phyloP scores from a whole-genome alignment of 2,888 invertebrate species.

The Stegana nigrithorax region DNA sequence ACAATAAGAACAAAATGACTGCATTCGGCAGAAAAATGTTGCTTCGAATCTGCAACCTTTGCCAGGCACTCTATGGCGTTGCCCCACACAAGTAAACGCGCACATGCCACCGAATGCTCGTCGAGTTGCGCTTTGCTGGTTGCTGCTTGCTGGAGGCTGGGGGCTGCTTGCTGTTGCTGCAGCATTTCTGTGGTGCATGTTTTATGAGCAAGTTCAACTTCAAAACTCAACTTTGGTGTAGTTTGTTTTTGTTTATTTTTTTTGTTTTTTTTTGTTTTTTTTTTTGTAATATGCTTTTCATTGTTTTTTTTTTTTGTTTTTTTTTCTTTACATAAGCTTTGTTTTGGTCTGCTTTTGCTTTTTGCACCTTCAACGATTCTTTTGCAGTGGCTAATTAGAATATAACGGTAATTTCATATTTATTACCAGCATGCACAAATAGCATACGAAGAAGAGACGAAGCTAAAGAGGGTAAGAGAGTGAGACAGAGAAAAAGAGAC shows the following conservation, averaged over 20 bases:
- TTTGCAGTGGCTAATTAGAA: conserved; percentile 4
- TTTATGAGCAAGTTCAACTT: conserved; percentile 2
- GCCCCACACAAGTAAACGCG: background rate
- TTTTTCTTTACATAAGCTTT: too few species aligned
- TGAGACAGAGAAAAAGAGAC: background rate
- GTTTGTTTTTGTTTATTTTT: background rate
- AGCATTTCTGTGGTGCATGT: background rate
- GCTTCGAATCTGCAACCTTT: too few species aligned
- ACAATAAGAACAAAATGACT: background rate
- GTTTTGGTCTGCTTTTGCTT: too few species aligned
- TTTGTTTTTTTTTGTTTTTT: conserved; percentile 2
- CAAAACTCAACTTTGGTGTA: background rate
- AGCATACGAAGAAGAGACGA: too few species aligned
- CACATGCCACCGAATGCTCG: background rate
- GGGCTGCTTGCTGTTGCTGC: background rate
- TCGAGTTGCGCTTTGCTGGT: too few species aligned
- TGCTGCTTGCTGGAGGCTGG: background rate
- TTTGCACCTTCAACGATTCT: background rate
- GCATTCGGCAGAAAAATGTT: background rate
- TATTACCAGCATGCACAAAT: too few species aligned
- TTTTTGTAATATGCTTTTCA: background rate
- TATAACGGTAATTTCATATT: conserved; percentile 13
- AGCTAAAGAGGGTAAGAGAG: background rate
- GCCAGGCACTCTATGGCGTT: too few species aligned
- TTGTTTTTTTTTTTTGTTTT: conserved; percentile 1